phyloP scores from a whole-genome alignment of 2,888 invertebrate species.

The Corbicula japonica region DNA sequence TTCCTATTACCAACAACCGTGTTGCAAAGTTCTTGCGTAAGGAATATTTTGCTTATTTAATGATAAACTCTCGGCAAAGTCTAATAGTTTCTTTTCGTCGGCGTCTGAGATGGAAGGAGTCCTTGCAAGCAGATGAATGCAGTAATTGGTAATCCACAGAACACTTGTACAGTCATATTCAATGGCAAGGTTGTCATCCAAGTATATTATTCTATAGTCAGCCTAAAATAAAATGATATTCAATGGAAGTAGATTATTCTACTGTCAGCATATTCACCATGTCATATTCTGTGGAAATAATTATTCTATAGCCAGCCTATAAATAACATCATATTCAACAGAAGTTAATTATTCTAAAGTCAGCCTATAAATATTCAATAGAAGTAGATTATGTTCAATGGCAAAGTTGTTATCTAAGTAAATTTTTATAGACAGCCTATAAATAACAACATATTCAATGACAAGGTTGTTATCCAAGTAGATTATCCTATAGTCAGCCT shows the following conservation, averaged over 20 bases:
- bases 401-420: too few species aligned
- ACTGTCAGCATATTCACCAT: too few species aligned
- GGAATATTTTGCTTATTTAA: slow-evolving; percentile 71
- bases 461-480: slow-evolving; percentile 73
- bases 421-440: too few species aligned
- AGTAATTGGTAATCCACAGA: slow-evolving; percentile 76
- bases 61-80: slow-evolving; percentile 64
- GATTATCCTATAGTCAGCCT: slow-evolving; percentile 76
- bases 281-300: too few species aligned
- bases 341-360: too few species aligned
- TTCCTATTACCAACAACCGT: slow-evolving; percentile 85
- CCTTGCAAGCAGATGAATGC: slow-evolving; percentile 75
- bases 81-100: slow-evolving; percentile 61
- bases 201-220: slow-evolving; percentile 73
- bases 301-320: too few species aligned
- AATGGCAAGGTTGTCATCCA: slow-evolving; percentile 73
- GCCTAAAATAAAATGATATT: slow-evolving; percentile 70
- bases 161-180: slow-evolving; percentile 77
- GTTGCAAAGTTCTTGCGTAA: slow-evolving; percentile 68
- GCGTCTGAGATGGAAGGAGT: slow-evolving; percentile 64
- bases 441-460: slow-evolving; percentile 79
- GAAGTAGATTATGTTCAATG: too few species aligned
- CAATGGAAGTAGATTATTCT: too few species aligned
- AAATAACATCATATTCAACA: too few species aligned
- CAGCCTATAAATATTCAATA: too few species aligned